These are phyloP conservation scores for Lasius platythorax DNA, from an alignment of 2,888 invertebrate species.

Conservation along the genomic window DNA sequence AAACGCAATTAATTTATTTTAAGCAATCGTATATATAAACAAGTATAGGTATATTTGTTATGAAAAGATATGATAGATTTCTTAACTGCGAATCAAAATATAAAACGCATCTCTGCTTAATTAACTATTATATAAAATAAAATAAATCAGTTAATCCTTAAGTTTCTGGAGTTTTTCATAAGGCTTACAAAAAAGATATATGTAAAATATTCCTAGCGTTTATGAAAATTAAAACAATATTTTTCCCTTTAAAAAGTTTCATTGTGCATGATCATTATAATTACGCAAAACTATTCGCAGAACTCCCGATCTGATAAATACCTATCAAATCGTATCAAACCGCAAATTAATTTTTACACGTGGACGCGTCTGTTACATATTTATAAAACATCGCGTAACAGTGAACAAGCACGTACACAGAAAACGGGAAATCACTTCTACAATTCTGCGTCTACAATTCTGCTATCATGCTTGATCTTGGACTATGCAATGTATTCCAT, in stretches of 20 bases:
- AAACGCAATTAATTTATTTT: not conserved
- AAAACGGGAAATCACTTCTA: conserved; percentile 12
- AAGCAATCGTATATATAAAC: not conserved
- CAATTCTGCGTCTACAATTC: not conserved
- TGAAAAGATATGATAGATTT: not conserved
- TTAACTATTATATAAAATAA: not conserved
- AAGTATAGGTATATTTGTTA: not conserved
- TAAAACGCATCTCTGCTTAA: not conserved
- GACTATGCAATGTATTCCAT: conserved; percentile 36
- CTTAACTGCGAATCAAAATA: not conserved
- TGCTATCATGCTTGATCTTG: conserved; percentile 46
- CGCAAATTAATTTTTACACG: conserved; percentile 28
- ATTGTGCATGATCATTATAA: not conserved
- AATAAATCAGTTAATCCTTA: not conserved
- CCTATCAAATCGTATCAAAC: conserved; percentile 14
- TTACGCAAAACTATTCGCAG: not conserved
- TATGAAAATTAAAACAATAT: not conserved
- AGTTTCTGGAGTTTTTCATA: not conserved
- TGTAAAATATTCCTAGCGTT: not conserved
- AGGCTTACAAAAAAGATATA: not conserved
- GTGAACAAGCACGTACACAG: not conserved
- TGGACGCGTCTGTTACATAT: conserved; percentile 25
- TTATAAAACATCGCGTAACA: conserved; percentile 33
- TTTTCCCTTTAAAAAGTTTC: not conserved
- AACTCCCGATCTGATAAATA: not conserved